Conservation (phyloP, 2,797 vertebrate species). For the Lacerta bilineata region DNA sequence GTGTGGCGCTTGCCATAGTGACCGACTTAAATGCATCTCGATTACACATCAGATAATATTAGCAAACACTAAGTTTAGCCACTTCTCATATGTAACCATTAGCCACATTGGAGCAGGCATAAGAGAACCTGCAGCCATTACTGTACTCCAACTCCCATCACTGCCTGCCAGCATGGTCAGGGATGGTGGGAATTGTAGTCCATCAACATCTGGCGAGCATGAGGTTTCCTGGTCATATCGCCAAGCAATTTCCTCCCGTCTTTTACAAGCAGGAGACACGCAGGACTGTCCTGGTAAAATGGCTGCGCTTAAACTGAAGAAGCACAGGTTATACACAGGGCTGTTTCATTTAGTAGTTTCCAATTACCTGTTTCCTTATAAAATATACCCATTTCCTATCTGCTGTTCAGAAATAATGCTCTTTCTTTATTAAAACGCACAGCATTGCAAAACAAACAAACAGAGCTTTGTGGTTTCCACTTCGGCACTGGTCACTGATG, state of each 20-base stretch:
- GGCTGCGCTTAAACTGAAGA: not conserved
- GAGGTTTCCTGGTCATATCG: too few relatives aligned
- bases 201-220: too few relatives aligned
- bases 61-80: not conserved
- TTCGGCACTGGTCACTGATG: not conserved
- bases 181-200: too few relatives aligned
- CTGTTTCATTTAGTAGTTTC: not conserved
- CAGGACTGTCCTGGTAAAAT: not conserved
- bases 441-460: not conserved
- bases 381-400: not conserved
- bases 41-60: too few relatives aligned
- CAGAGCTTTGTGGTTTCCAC: not conserved
- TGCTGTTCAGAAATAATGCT: not conserved
- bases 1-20: not conserved
- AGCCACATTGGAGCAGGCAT: too few relatives aligned
- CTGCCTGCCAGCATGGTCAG: too few relatives aligned
- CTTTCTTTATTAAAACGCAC: slow-evolving; percentile 6
- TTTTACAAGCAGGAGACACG: not conserved
- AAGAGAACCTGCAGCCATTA: too few relatives aligned
- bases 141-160: too few relatives aligned
- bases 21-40: not conserved
- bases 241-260: not conserved
- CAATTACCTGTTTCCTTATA: not conserved
- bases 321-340: not conserved
- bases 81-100: not conserved